Evolutionary conservation across 92 coral and sea anemone species (phyloP).

Genomic region (Actinostola sp.): DNA sequence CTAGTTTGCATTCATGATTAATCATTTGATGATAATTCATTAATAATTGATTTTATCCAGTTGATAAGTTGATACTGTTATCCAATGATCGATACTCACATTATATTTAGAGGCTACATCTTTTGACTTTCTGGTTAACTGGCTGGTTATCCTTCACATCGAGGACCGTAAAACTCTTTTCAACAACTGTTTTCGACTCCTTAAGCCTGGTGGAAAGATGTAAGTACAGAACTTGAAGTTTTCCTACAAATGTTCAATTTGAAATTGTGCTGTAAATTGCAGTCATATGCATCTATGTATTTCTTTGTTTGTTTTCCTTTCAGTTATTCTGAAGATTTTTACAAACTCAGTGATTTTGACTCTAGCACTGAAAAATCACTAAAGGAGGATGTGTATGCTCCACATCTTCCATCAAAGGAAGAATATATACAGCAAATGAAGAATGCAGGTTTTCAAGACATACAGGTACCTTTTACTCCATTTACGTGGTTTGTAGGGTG

Average conservation of each 20-base stretch:
- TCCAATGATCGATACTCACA: too few relatives aligned
- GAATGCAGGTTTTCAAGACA: conserved; percentile 70
- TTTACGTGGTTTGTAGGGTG: not conserved
- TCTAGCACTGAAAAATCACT: conserved; percentile 35
- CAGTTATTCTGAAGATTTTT: conserved; percentile 77
- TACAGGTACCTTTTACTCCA: conserved; percentile 48
- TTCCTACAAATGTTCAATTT: not conserved
- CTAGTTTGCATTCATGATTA: too few relatives aligned
- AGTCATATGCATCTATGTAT: not conserved
- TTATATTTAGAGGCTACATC: conserved; percentile 34
- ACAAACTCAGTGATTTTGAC: conserved; percentile 45
- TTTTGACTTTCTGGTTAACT: conserved; percentile 69
- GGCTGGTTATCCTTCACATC: conserved; percentile 82
- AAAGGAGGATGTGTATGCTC: conserved; percentile 57
- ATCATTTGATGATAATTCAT: too few relatives aligned
- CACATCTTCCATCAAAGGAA: conserved; percentile 55
- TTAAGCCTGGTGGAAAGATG: conserved; percentile 86
- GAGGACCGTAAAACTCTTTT: conserved; percentile 56
- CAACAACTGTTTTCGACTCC: conserved; percentile 51
- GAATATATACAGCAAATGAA: conserved; percentile 54
- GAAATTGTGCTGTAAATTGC: too few relatives aligned
- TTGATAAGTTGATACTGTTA: too few relatives aligned
- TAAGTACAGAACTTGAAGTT: conserved; percentile 26
- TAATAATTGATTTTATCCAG: too few relatives aligned
- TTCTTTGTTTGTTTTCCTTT: not conserved